Conservation (phyloP, 1,140 invertebrate species). For the Brachionus asplanchnoidis region DNA sequence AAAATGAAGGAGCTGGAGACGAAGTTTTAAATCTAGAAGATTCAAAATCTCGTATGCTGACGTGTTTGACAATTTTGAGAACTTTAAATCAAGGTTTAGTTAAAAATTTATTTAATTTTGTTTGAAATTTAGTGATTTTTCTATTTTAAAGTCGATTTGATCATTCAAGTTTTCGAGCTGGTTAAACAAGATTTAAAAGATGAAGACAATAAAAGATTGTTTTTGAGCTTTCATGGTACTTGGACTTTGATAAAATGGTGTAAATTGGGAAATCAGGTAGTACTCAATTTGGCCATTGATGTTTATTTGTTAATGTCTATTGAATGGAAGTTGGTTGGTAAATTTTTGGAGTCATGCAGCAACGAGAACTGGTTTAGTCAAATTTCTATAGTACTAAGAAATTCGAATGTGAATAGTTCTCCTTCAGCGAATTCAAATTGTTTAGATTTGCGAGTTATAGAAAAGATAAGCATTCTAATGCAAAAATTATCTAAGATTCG, state of each 20-base stretch:
- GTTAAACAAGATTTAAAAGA: conserved; percentile 53
- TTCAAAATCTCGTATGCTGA: conserved; percentile 50
- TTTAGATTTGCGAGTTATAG: conserved; percentile 50
- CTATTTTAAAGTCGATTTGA: conserved; percentile 49
- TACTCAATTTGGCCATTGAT: conserved; percentile 47
- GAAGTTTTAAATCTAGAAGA: conserved; percentile 48
- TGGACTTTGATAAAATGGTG: conserved; percentile 51
- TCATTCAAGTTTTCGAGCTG: conserved; percentile 55
- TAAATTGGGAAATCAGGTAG: conserved; percentile 55
- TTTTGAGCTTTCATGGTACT: conserved; percentile 53
- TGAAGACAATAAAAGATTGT: conserved; percentile 51
- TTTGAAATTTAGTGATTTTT: neutral
- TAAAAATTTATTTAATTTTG: neutral
- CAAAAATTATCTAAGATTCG: conserved; percentile 56
- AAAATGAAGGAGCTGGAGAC: conserved; percentile 48
- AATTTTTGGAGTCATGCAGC: conserved; percentile 53
- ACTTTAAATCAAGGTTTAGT: conserved; percentile 52
- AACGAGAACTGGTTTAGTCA: conserved; percentile 54
- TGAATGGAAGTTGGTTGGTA: conserved; percentile 49
- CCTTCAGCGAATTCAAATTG: neutral
- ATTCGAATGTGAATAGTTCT: conserved; percentile 44
- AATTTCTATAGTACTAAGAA: conserved; percentile 51
- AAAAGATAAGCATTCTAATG: conserved; percentile 54
- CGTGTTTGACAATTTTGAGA: conserved; percentile 51
- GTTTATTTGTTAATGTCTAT: conserved; percentile 54